Evolutionary conservation across 2,888 invertebrate species (phyloP).

Genomic region (Elmis aenea): DNA sequence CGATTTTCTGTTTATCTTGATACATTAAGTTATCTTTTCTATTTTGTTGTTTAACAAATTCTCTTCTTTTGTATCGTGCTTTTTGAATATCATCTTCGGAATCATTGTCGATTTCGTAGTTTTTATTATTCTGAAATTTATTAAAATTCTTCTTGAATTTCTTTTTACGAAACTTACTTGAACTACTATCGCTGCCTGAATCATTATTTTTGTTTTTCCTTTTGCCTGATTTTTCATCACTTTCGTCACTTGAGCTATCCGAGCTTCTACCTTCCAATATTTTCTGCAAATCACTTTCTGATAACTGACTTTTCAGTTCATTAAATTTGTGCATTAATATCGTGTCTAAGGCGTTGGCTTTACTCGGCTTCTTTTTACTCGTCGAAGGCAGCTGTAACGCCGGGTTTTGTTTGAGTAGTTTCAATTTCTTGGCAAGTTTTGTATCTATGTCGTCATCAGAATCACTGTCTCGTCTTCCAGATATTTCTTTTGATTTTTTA

Average conservation of each 20-base stretch:
- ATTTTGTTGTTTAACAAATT: no score
- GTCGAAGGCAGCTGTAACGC: constrained; percentile 21
- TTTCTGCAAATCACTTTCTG: constrained; percentile 40
- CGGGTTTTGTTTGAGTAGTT: constrained; percentile 26
- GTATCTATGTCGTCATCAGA: constrained; percentile 35
- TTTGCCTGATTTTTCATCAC: constrained; percentile 30
- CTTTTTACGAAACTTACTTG: constrained; percentile 13
- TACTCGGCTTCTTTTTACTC: constrained; percentile 37
- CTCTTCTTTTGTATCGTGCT: constrained; percentile 1
- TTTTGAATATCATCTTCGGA: constrained; percentile 3
- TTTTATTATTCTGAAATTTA: constrained; percentile 9
- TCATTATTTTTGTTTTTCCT: constrained; percentile 25
- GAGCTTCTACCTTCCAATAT: constrained; percentile 45
- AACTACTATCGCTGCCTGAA: constrained; percentile 24
- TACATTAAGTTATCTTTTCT: background rate
- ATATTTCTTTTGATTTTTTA: constrained; percentile 33
- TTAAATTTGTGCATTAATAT: constrained; percentile 67
- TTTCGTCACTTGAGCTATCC: constrained; percentile 40
- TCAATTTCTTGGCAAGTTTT: constrained; percentile 37
- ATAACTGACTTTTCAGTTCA: constrained; percentile 56
- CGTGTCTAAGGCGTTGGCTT: constrained; percentile 57
- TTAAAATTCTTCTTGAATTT: constrained; percentile 11
- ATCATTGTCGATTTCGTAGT: constrained; percentile 8
- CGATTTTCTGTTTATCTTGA: background rate
- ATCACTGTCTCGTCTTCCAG: constrained; percentile 24